phyloP scores from a whole-genome alignment of 2,888 invertebrate species.

The Lasioglossum zephyrum region DNA sequence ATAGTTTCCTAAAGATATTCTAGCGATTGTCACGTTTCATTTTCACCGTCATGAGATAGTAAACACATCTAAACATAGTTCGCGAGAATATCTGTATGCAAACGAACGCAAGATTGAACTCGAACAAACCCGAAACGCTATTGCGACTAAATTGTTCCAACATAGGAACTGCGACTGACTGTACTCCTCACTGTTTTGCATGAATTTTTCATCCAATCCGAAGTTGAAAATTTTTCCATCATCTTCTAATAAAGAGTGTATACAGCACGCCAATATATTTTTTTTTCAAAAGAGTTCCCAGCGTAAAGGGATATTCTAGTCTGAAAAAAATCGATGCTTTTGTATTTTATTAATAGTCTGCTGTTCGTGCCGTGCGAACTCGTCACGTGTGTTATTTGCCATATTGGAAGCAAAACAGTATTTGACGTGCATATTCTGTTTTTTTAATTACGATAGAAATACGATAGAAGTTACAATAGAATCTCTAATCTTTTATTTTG shows the following conservation, averaged over 20 bases:
- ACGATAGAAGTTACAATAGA: not conserved
- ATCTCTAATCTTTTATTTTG: not conserved
- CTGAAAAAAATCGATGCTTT: not conserved
- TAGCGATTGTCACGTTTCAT: no score
- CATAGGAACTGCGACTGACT: not conserved
- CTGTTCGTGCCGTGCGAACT: not conserved
- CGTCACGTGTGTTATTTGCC: not conserved
- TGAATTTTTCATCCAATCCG: conserved; percentile 3
- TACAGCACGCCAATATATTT: not conserved
- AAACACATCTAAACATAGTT: not conserved
- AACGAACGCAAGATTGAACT: not conserved
- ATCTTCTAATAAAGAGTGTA: not conserved
- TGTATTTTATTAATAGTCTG: conserved; percentile 1
- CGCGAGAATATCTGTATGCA: not conserved
- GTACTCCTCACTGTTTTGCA: not conserved
- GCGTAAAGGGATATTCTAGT: not conserved
- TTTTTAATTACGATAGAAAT: not conserved
- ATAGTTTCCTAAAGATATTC: not conserved
- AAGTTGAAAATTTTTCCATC: not conserved
- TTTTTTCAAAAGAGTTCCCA: not conserved
- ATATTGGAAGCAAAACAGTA: not conserved
- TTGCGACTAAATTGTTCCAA: not conserved
- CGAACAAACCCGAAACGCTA: not conserved
- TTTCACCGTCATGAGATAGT: not conserved
- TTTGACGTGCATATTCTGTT: not conserved